Conservation (phyloP, 2,113 vertebrate genomes). For the Pluvianellus socialis region DNA sequence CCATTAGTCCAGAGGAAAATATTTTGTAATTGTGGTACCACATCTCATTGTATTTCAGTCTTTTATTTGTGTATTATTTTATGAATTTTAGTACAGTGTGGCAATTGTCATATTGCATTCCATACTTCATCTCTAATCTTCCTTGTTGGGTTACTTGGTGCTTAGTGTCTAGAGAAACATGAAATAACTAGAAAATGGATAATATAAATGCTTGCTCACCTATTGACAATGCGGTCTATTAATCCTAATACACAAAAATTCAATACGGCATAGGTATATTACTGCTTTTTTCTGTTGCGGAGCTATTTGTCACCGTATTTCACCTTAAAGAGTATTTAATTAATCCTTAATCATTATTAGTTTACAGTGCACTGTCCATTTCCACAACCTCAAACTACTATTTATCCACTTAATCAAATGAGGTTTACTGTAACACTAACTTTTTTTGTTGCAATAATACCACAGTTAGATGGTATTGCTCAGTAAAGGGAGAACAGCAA, state of each 20-base stretch:
- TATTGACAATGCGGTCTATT: not conserved
- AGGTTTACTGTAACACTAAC: not conserved
- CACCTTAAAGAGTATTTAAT: not conserved
- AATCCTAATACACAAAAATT: not conserved
- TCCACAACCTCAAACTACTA: not conserved
- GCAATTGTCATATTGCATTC: not conserved
- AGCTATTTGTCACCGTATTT: not conserved
- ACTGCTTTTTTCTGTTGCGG: not conserved
- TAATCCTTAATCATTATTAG: not conserved
- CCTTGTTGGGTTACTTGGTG: not conserved
- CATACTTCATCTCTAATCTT: not conserved
- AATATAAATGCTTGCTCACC: not conserved
- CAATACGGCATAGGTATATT: not conserved
- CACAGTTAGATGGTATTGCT: conserved; percentile 18
- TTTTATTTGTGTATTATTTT: conserved; percentile 54
- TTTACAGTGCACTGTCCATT: not conserved
- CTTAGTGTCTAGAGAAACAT: not conserved
- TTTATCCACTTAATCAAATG: conserved; percentile 12
- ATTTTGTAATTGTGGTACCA: conserved; percentile 50
- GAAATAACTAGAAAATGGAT: not conserved
- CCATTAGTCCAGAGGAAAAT: conserved; percentile 56
- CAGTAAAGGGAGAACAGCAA: not conserved
- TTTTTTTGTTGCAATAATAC: not conserved
- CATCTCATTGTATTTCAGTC: conserved; percentile 50
- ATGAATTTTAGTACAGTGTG: not conserved